These are phyloP conservation scores for Choristoneura rosaceana DNA, from an alignment of 2,888 invertebrate species.

Conservation along the genomic window DNA sequence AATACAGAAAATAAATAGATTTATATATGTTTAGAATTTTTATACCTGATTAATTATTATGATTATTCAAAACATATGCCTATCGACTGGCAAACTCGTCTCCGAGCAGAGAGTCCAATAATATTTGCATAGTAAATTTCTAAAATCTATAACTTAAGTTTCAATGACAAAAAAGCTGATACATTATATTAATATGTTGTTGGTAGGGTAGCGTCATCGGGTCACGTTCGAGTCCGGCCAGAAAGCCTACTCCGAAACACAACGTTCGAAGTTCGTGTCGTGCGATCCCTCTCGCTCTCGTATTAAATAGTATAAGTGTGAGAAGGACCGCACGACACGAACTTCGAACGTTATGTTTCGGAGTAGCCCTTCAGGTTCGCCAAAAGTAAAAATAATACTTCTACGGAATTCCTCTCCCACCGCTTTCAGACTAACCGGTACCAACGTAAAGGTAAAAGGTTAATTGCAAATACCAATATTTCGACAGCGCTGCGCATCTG, in stretches of 20 bases:
- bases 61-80: slow-evolving; percentile 1
- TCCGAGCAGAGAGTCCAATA: slow-evolving; percentile 7
- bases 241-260: too few relatives aligned
- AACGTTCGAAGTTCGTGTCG: too few relatives aligned
- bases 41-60: not conserved
- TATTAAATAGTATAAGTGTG: too few relatives aligned
- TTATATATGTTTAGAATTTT: not conserved
- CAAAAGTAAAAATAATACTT: slow-evolving; percentile 59
- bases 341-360: too few relatives aligned
- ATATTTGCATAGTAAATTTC: slow-evolving; percentile 28
- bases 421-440: slow-evolving; percentile 73
- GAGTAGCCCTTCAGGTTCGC: too few relatives aligned
- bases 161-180: slow-evolving; percentile 23
- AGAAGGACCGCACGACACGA: too few relatives aligned
- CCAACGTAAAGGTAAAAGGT: slow-evolving; percentile 72
- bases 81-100: slow-evolving; percentile 21
- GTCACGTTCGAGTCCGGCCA: slow-evolving; percentile 53
- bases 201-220: slow-evolving; percentile 51
- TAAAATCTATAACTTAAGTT: slow-evolving; percentile 20
- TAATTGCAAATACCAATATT: slow-evolving; percentile 69
- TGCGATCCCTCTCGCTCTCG: too few relatives aligned
- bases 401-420: slow-evolving; percentile 72
- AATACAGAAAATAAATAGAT: not conserved
- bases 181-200: slow-evolving; percentile 42
- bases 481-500: slow-evolving; percentile 51